phyloP scores from a whole-genome alignment of 2,888 invertebrate genomes.

The Scaptomyza reducta region DNA sequence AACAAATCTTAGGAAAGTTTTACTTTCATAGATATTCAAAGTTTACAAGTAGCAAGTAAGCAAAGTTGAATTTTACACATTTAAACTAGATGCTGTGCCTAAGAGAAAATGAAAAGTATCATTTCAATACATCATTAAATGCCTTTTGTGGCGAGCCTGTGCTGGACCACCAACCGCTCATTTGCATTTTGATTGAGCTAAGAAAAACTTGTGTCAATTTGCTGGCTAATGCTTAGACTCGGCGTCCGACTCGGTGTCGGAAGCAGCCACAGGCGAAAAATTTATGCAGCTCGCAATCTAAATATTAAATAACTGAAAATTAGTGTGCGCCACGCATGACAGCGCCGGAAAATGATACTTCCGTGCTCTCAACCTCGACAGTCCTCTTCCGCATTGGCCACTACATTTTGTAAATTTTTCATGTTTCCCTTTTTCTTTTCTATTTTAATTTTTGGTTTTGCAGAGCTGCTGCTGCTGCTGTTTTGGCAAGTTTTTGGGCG shows the following conservation, averaged over 20 bases:
- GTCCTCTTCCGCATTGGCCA: constrained; percentile 73
- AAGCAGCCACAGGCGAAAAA: constrained; percentile 25
- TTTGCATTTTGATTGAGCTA: constrained; percentile 58
- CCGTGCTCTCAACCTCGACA: constrained; percentile 56
- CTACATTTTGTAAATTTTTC: constrained; percentile 65
- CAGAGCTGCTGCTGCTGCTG: constrained; percentile 20
- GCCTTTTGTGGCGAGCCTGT: constrained; percentile 23
- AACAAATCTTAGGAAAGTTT: no score
- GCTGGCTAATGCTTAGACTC: constrained; percentile 30
- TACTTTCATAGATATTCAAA: no score
- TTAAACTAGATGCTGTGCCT: constrained; percentile 5
- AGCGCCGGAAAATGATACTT: constrained; percentile 71
- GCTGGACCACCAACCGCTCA: constrained; percentile 21
- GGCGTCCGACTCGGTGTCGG: background rate
- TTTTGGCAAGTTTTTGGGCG: constrained; percentile 63
- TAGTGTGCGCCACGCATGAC: constrained; percentile 75
- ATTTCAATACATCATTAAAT: constrained; percentile 44
- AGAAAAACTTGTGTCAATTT: constrained; percentile 45
- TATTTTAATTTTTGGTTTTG: constrained; percentile 2
- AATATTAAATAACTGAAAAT: constrained; percentile 74
- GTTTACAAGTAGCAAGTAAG: no score
- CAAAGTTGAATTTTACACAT: constrained; percentile 7
- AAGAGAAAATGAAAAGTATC: constrained; percentile 15
- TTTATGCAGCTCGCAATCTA: constrained; percentile 67
- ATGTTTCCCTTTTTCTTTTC: constrained; percentile 6